Evolutionary conservation across 2,888 invertebrate species (phyloP).

Genomic region (Pachliopta kotzebuea): DNA sequence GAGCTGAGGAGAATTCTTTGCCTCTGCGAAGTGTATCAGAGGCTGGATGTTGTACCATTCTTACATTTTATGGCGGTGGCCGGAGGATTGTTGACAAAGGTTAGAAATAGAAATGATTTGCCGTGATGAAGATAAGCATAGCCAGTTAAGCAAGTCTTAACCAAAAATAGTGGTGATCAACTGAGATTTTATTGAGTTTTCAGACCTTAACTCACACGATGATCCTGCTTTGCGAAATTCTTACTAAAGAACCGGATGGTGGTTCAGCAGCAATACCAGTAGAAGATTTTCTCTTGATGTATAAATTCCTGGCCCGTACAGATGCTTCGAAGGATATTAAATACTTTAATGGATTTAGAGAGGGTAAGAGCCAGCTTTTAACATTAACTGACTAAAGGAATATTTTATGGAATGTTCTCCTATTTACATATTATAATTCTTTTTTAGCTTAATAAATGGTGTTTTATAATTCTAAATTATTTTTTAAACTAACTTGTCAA

Average conservation of each 20-base stretch:
- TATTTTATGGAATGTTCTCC: background rate
- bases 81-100: constrained; percentile 84
- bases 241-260: constrained; percentile 92
- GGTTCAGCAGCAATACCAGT: constrained; percentile 87
- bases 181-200: constrained; percentile 29
- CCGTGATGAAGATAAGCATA: background rate
- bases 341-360: constrained; percentile 61
- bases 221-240: constrained; percentile 88
- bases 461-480: no score
- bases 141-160: background rate
- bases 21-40: constrained; percentile 83
- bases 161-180: no score
- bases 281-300: constrained; percentile 82
- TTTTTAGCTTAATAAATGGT: no score
- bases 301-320: constrained; percentile 78
- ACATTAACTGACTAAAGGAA: no score
- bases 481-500: no score
- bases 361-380: constrained; percentile 45
- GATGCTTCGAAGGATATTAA: constrained; percentile 74
- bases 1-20: constrained; percentile 85
- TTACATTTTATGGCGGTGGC: constrained; percentile 88
- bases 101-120: constrained; percentile 39
- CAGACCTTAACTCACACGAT: constrained; percentile 89
- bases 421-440: background rate
- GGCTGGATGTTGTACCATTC: constrained; percentile 83